These are phyloP conservation scores for Heterohyrax brucei DNA, from an alignment of 2,797 vertebrate species.

Conservation along the genomic window DNA sequence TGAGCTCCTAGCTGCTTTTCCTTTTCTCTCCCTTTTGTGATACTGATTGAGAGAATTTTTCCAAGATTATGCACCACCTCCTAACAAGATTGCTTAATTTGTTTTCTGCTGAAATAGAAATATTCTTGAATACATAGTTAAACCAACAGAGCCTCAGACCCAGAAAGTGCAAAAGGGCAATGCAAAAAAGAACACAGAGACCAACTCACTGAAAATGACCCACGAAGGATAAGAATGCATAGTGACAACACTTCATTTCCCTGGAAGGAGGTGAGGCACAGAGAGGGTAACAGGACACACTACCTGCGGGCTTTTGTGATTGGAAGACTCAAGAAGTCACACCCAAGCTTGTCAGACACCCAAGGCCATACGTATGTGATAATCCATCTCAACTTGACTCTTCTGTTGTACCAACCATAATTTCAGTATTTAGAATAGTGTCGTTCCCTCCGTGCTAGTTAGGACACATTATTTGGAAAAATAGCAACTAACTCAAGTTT, in stretches of 20 bases:
- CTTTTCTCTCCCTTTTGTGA: not conserved
- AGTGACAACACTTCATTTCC: not conserved
- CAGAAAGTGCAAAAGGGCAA: not conserved
- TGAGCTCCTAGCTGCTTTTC: not conserved
- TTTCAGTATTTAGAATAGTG: not conserved
- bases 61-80: not conserved
- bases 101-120: not conserved
- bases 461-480: slow-evolving; percentile 10
- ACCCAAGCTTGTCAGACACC: not conserved
- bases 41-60: not conserved
- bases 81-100: not conserved
- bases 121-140: not conserved
- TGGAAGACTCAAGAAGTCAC: not conserved
- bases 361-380: not conserved
- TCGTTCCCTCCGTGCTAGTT: not conserved
- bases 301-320: not conserved
- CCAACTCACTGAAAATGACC: not conserved
- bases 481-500: not conserved
- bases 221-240: not conserved
- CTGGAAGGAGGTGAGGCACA: not conserved
- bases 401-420: not conserved
- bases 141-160: not conserved
- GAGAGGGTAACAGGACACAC: not conserved
- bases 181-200: not conserved
- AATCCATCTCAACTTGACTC: not conserved